Conservation (phyloP, 2,113 vertebrate species). For the Silurus meridionalis region DNA sequence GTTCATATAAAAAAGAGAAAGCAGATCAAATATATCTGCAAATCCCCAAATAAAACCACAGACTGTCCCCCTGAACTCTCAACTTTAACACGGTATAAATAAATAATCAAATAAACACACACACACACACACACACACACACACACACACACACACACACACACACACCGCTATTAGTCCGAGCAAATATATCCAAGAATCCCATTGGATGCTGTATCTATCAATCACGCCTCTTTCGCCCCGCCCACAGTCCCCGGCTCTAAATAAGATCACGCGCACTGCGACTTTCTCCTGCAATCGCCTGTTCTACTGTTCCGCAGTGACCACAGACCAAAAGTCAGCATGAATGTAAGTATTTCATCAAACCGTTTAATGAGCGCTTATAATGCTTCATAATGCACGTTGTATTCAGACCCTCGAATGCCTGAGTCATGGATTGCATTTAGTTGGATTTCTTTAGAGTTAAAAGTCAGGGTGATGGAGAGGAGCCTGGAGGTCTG, state of each 20-base stretch:
- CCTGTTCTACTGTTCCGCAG: neutral
- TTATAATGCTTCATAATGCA: neutral
- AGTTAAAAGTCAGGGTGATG: neutral
- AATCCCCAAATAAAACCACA: neutral
- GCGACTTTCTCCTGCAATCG: neutral
- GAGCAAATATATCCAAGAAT: neutral
- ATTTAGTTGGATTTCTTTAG: neutral
- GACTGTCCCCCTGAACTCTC: neutral
- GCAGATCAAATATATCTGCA: neutral
- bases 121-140: too few relatives aligned
- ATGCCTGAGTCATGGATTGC: too few relatives aligned
- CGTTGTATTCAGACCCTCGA: neutral
- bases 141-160: too few relatives aligned
- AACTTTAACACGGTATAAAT: too few relatives aligned
- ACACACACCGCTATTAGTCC: neutral
- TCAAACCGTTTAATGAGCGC: neutral
- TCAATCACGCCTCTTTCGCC: neutral
- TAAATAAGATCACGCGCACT: constrained; percentile 1
- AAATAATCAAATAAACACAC: too few relatives aligned
- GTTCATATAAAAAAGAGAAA: neutral
- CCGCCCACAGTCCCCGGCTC: neutral
- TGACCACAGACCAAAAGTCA: neutral
- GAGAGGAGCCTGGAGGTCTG: neutral
- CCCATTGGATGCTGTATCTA: neutral
- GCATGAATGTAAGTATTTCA: constrained; percentile 38